Conservation (phyloP, 92 coral and sea anemone species). For the Porites cylindrica region DNA sequence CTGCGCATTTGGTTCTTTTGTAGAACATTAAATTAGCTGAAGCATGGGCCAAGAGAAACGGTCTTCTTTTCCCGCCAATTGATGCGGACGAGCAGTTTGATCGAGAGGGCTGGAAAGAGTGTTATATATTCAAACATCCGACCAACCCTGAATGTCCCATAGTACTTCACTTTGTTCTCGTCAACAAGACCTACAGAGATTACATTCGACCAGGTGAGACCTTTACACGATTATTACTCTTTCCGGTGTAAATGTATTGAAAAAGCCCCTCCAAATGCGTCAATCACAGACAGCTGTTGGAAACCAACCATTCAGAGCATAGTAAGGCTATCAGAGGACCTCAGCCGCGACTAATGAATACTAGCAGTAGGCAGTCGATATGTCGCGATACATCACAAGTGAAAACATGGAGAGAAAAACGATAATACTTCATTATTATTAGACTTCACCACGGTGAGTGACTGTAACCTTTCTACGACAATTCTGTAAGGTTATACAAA, state of each 20-base stretch:
- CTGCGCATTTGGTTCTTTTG: background rate
- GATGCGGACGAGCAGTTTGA: slow-evolving; percentile 73
- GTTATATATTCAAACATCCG: slow-evolving; percentile 76
- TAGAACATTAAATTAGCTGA: slow-evolving; percentile 75
- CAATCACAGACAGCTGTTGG: no score
- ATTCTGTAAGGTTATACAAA: no score
- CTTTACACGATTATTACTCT: background rate
- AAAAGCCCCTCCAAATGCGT: background rate
- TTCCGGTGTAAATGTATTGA: background rate
- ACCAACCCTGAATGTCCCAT: slow-evolving; percentile 74
- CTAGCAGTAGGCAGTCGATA: no score
- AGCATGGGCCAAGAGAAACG: slow-evolving; percentile 75
- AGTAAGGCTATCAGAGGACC: no score
- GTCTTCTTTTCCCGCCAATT: slow-evolving; percentile 82
- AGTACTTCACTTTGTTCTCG: slow-evolving; percentile 74
- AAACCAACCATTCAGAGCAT: no score
- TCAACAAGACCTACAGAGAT: slow-evolving; percentile 72
- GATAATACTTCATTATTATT: no score
- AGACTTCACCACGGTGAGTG: no score
- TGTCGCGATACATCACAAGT: no score
- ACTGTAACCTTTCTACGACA: no score
- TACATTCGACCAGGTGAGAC: slow-evolving; percentile 73
- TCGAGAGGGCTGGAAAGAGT: slow-evolving; percentile 75
- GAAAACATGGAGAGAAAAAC: no score
- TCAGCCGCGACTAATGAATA: no score